Evolutionary conservation across 2,113 vertebrate species (phyloP), one percentile per base, ranked within the genome.

Genomic region (Alaudala cheleensis): DNA sequence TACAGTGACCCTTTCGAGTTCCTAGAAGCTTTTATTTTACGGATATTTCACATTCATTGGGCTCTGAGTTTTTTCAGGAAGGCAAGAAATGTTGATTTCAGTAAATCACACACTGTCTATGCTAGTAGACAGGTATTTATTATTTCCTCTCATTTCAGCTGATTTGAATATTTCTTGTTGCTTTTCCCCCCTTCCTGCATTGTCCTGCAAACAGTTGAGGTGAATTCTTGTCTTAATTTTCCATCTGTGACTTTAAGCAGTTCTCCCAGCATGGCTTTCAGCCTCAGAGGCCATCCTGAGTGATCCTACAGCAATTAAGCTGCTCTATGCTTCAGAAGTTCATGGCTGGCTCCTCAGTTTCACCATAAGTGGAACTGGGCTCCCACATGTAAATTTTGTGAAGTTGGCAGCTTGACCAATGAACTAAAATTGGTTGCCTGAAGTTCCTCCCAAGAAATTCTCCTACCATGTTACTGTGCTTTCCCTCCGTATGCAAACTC

Each of bases 361-460:
- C 12, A 69, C 12, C 45, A 13, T 4, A 69, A 22, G 29, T 70
- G 45, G 95, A 93, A 71, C 21, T 11, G 4, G 29, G 26, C n/a
- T 89, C 29, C 26, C 16, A 53, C 23, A 67, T 31, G 47, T 86
- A 47, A 80, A 60, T 64, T 71, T 67, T 47, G 45, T 70, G 64
- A 81, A 61, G 39, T 10, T 86, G 62, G 39, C 45, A 83, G 40
- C 66, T 84, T 94, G 42, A 90, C 11, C 22, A 92, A 45, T 58
- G 45, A 72, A 76, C 19, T 76, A 31, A 80, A 85, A 88, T 51
- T 51, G 61, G 51, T 80, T 83, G 74, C 15, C 29, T 92, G 76
- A 15, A 18, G 20, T 64, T 66, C 13, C 42, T 31, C 64, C 24
- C 37, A 76, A 74, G 33, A 91, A 90, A 79, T 93, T 80, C 20